Conservation (phyloP, 2,797 vertebrate genomes). For the Rhynchonycteris naso region DNA sequence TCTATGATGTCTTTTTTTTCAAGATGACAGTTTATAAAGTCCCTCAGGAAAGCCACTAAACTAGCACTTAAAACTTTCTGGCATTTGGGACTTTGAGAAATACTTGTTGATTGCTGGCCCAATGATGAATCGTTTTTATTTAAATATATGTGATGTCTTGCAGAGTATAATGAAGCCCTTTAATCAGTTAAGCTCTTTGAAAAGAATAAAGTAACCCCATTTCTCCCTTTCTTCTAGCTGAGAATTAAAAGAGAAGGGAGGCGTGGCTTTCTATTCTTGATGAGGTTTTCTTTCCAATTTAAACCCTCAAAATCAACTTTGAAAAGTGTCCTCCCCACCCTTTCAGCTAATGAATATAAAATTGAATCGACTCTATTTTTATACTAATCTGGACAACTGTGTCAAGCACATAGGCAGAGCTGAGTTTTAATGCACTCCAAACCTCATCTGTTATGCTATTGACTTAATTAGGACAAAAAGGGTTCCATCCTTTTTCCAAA, state of each 20-base stretch:
- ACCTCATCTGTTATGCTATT: not conserved
- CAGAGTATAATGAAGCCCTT: not conserved
- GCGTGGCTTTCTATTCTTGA: slow-evolving; percentile 24
- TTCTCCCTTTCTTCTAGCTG: not conserved
- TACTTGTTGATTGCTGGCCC: not conserved
- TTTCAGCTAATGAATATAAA: slow-evolving; percentile 7
- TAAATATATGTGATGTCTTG: slow-evolving; percentile 24
- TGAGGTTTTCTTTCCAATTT: slow-evolving; percentile 36
- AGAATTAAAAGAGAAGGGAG: slow-evolving; percentile 21
- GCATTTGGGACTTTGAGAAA: not conserved
- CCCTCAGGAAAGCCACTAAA: not conserved
- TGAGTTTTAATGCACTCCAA: not conserved
- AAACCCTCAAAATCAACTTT: slow-evolving; percentile 50
- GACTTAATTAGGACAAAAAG: not conserved
- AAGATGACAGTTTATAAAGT: not conserved
- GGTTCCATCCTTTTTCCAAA: not conserved
- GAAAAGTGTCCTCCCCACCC: not conserved
- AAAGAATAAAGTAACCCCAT: slow-evolving; percentile 27
- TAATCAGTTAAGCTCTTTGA: slow-evolving; percentile 48
- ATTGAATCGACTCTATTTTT: not conserved
- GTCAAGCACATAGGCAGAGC: not conserved
- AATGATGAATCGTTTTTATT: not conserved
- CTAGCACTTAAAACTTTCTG: slow-evolving; percentile 9
- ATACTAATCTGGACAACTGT: not conserved
- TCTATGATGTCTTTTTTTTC: not conserved